Percentiles rank a stretch among this genome's conserved stretches.
Conservation (phyloP, 1,140 invertebrate species). For the Diabrotica undecimpunctata region DNA sequence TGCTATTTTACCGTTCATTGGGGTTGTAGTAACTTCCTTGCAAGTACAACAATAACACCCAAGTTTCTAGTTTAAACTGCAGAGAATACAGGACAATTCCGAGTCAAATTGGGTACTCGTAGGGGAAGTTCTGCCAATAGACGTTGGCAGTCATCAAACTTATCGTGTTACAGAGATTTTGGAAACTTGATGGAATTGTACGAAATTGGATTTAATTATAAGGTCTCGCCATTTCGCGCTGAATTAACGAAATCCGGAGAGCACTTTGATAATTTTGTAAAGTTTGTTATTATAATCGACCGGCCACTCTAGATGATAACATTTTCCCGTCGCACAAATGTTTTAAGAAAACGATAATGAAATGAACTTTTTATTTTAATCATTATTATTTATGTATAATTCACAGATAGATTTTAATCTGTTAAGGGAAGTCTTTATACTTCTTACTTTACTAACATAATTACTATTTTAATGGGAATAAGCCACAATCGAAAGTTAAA, state of each 20-base stretch:
- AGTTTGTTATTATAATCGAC: background rate
- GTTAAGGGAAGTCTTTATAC: no score
- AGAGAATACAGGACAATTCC: background rate
- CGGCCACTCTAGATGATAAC: background rate
- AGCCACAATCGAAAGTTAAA: no score
- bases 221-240: background rate
- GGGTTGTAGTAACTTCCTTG: no score
- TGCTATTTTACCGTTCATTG: no score
- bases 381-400: no score
- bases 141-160: background rate
- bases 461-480: no score
- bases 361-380: no score
- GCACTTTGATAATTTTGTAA: background rate
- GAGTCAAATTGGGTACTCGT: background rate
- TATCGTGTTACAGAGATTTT: background rate
- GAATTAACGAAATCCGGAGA: background rate
- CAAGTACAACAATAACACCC: no score
- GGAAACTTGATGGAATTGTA: conserved; percentile 1
- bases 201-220: conserved; percentile 3
- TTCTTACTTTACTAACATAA: no score
- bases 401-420: no score
- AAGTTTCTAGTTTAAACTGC: background rate
- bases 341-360: no score
- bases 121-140: background rate
- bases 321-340: no score